Base-by-base conservation (phyloP, 2,888 invertebrate genomes). In the Dromius quadrimaculatus region DNA sequence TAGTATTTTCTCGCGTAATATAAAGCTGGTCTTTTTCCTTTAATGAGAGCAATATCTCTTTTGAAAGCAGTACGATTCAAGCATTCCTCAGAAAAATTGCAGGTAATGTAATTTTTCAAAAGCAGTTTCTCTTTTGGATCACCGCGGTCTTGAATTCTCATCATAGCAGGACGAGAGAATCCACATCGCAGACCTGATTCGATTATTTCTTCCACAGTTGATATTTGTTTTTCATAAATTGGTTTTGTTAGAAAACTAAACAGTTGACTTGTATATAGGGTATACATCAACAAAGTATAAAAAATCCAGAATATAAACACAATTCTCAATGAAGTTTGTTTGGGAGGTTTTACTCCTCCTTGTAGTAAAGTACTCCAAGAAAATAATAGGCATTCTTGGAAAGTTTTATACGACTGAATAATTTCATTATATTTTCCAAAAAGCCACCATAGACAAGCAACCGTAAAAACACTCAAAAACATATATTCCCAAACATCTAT, bases 301-400 rank as follows among this genome's bases (percentile, higher is more conserved):
- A 62, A 11, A 22, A 62, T n/a, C 62, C 62, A 62, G 28, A 62
- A 43, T 28, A 62, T 23, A 62, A 62, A 62, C 22, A 62, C 4
- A 43, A 62, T 23, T 43, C 62, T 62, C 22, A 62, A 8, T 4
- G 38, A 23, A 6, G 11, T 20, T 13, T 13, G 22, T 13, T 11
- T 41, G 6, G 62, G 43, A 5, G 22, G 15, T 3, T 9, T 20
- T 1, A 62, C 41, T 20, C 41, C 22, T 2, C 38, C 62, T 62
- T 62, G 62, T 8, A 62, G 15, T n/a, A 62, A 28, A 23, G 43
- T 8, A 15, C 11, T 13, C 43, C 20, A 62, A 22, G 59, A 36
- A 8, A 11, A 2, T n/a, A 59, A 9, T 6, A 36, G 6, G 17
- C 17, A 59, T 8, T 8, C n/a, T 5, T 36, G 2, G 1, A 59